Conservation (phyloP, 2,113 vertebrate genomes). For the Alaudala cheleensis region DNA sequence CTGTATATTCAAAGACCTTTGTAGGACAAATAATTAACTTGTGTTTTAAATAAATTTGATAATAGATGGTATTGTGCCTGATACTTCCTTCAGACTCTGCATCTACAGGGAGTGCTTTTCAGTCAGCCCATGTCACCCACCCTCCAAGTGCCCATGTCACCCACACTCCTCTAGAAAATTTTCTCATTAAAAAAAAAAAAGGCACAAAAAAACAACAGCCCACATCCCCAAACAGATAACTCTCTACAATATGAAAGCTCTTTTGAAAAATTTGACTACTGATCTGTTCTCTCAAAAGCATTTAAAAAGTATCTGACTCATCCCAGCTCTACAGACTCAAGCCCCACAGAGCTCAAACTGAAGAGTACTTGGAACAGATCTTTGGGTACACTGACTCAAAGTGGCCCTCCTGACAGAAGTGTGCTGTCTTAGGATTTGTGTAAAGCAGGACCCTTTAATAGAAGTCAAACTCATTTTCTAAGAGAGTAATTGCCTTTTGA, state of each 20-base stretch:
- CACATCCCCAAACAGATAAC: accelerated
- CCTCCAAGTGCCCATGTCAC: not conserved
- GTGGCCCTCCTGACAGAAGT: not conserved
- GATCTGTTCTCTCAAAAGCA: not conserved
- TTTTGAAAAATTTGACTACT: not conserved
- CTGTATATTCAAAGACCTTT: not conserved
- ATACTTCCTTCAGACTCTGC: not conserved
- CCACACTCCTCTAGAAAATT: not conserved
- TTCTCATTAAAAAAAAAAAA: not conserved
- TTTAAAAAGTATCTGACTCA: not conserved
- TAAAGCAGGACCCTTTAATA: not conserved
- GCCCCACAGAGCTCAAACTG: not conserved
- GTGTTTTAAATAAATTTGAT: not conserved
- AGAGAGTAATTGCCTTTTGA: not conserved
- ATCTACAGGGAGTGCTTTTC: not conserved
- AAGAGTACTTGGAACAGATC: not conserved
- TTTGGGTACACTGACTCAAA: not conserved
- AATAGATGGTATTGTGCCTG: not conserved
- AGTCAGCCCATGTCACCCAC: not conserved
- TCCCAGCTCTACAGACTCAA: not conserved
- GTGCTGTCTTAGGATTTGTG: not conserved
- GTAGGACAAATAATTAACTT: not conserved
- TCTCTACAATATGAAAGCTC: not conserved
- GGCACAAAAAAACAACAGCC: accelerated
- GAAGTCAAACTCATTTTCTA: not conserved